A percentile compares a stretch with the other conserved stretches of the same genome.
Conservation (phyloP, 2,888 invertebrate genomes). For the Endomychus coccineus region DNA sequence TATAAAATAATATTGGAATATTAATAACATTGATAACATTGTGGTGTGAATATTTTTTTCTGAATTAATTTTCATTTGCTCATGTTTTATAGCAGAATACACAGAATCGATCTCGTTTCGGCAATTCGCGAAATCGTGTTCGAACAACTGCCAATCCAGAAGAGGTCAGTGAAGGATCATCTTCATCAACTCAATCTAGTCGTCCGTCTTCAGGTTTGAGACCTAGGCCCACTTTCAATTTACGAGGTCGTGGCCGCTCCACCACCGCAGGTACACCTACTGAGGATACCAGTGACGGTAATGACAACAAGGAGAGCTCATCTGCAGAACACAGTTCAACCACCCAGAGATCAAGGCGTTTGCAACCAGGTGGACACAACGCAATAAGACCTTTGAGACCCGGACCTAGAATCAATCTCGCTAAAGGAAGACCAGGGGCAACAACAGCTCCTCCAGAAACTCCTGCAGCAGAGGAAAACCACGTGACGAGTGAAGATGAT, state of each 20-base stretch:
- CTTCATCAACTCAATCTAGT: slow-evolving; percentile 36
- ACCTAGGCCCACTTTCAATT: slow-evolving; percentile 45
- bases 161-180: slow-evolving; percentile 41
- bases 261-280: slow-evolving; percentile 35
- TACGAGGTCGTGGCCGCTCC: slow-evolving; percentile 34
- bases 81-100: no score
- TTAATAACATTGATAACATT: no score
- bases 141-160: slow-evolving; percentile 42
- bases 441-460: slow-evolving; percentile 47
- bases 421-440: slow-evolving; percentile 41
- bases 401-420: slow-evolving; percentile 57
- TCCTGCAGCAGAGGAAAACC: slow-evolving; percentile 37
- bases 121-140: slow-evolving; percentile 32
- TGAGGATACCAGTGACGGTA: slow-evolving; percentile 24
- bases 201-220: slow-evolving; percentile 38
- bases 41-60: no score
- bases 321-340: slow-evolving; percentile 19
- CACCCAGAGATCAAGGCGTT: slow-evolving; percentile 38
- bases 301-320: slow-evolving; percentile 22
- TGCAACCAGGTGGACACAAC: slow-evolving; percentile 36
- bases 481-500: slow-evolving; percentile 39
- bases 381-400: slow-evolving; percentile 56
- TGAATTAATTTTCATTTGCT: no score
- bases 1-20: no score
- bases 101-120: slow-evolving; percentile 31